Evolutionary conservation across 2,888 invertebrate species (phyloP), one percentile per base, ranked within the genome.

Genomic region (Agrochola macilenta): DNA sequence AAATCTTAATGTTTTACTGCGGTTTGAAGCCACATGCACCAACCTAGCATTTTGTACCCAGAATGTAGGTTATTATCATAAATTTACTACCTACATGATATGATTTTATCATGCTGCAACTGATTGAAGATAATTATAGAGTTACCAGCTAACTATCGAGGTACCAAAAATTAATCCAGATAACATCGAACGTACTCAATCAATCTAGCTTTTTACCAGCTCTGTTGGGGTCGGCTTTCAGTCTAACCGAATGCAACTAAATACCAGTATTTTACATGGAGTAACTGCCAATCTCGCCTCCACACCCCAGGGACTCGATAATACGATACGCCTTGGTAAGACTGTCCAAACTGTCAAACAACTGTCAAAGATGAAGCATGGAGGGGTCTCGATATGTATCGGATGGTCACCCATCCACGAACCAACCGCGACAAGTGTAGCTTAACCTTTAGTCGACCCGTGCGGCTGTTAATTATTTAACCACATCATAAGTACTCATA

Each of bases 141-240:
- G 14, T 68, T 78, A 78, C 69, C 9, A 52, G 30, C 14, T 35
- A 52, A 57, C 14, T 39, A 54, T 54, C 23, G 26, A 46, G 12
- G n/a, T 70, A 58, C 43, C 57, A 14, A 43, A 52, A 49, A 61
- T 49, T 49, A 63, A 46, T 71, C 49, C 65, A n/a, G 54, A 69
- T 61, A 66, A 69, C 5, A 30, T 65, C 46, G 7, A n/a, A n/a
- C n/a, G n/a, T n/a, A 52, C 52, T 26, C 7, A 58, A 26, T 14
- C 7, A 26, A 2, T 5, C 7, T 14, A 7, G 14, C 12, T 11
- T 58, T 57, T n/a, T 57, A 11, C 11, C 58, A 26, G 26, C 26
- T 26, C 14, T 58, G 14, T 58, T 14, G 5, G 26, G 14, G 2
- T 58, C 26, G 26, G 14, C 14, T 58, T 58, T 14, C 14, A 26